Evolutionary conservation across 2,113 vertebrate species (phyloP), one percentile per base, ranked within the genome.

Genomic region (Cyprinodon brontotheroides): DNA sequence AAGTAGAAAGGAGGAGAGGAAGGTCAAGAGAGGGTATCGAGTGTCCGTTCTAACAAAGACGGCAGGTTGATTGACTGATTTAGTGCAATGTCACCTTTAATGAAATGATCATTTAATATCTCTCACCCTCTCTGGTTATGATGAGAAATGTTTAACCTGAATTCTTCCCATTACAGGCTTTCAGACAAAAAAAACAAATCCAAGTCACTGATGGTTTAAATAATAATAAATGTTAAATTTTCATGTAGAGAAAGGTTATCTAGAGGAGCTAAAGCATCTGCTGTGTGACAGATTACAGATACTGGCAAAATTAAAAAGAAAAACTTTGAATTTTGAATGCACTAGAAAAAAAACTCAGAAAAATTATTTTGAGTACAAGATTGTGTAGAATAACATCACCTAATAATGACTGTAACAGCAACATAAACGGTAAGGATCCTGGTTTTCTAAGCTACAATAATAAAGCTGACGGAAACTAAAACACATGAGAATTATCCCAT

Each of bases 51-150:
- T 71, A 48, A 48, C 29, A 61, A 13, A 45, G 38, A 38, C 50
- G 61, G 12, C 77, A 82, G 62, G 38, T 68, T 82, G 66, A 64
- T 4, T 43, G 68, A 76, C 63, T 37, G 63, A 77, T 61, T 83
- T n/a, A 47, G 36, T 37, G 48, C 61, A 61, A 47, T 41, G 48
- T 74, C 59, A 11, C 14, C 65, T 76, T 65, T 68, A n/a, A 71
- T 8, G 47, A 67, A 65, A 73, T 7, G 0, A 20, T 69, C 38
- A 36, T 62, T 43, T 45, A 79, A 69, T 43, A 75, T 53, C 43
- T 60, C 60, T 53, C 43, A 53, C 60, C 11, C 11, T 80, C 40
- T 48, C 11, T 41, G 60, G 15, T 17, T 13, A 64, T 0, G 2
- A 37, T 6, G 22, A 53, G 62, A 38, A 68, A 20, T 11, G 41